Conservation (phyloP, 1,140 invertebrate species). For the Anastatus disparis region DNA sequence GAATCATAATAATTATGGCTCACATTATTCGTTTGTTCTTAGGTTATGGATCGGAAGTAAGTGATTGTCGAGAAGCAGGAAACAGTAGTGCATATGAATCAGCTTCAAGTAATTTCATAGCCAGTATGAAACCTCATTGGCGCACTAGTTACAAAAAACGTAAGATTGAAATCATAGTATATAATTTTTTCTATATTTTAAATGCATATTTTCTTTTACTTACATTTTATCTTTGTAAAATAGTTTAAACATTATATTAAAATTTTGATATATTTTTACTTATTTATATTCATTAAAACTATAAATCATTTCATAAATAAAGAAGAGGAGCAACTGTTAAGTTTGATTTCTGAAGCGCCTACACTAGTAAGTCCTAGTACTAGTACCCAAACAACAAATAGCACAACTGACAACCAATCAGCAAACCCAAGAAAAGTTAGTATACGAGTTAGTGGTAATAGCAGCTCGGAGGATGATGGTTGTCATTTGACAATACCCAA, state of each 20-base stretch:
- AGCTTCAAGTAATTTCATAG: conserved; percentile 44
- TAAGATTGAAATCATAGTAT: too few species aligned
- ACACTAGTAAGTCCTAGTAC: conserved; percentile 57
- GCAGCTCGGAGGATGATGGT: conserved; percentile 64
- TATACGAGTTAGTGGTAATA: conserved; percentile 53
- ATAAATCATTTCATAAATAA: neutral
- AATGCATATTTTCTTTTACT: too few species aligned
- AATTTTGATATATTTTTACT: too few species aligned
- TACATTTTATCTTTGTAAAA: too few species aligned
- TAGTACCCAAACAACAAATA: conserved; percentile 50
- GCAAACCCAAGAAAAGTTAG: conserved; percentile 60
- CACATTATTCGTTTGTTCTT: too few species aligned
- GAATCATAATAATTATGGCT: too few species aligned
- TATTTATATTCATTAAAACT: too few species aligned
- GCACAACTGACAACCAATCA: conserved; percentile 46
- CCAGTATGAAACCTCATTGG: conserved; percentile 67
- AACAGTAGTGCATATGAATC: conserved; percentile 64
- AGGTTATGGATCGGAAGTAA: conserved; percentile 81
- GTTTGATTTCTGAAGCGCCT: conserved; percentile 53
- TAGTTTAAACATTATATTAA: too few species aligned
- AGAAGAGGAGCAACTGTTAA: conserved; percentile 66
- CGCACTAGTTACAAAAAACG: conserved; percentile 71
- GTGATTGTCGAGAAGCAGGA: conserved; percentile 72
- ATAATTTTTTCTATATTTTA: too few species aligned
- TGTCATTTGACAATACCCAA: conserved; percentile 75